Evolutionary conservation across 2,888 invertebrate genomes (phyloP), one percentile per base, ranked within the genome.

Genomic region (Diarsia dahlii): DNA sequence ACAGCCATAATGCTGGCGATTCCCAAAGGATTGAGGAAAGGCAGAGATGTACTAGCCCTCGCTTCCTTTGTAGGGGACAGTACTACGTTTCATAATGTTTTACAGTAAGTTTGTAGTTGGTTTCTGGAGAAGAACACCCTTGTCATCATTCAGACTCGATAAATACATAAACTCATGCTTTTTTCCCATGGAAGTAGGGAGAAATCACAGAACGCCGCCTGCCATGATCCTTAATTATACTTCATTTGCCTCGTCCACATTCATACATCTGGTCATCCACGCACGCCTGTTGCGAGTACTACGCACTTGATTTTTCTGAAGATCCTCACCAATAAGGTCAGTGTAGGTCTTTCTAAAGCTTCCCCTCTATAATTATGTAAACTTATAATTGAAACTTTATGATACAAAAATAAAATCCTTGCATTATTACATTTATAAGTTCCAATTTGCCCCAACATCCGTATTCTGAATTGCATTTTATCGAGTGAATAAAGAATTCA

Each of bases 401-500:
- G 8, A 20, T 1, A 23, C 13, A 62, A 64, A 77, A 46, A 63
- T 54, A 71, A 56, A 78, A 64, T 8, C n/a, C 15, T n/a, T 12
- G 34, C n/a, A 56, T 39, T 39, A 34, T 78, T 20, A 56, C 13
- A 18, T 46, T 73, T 48, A n/a, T 28, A 67, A 60, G 23, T 71
- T 65, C 9, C 62, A 77, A 76, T 74, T 76, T 48, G 46, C 20
- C 56, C 12, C 45, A n/a, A 20, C 46, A 23, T 78, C 39, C 58
- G 34, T 54, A 58, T 74, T 62, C 8, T 28, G 71, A 74, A 84
- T 80, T 73, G 60, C 63, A 74, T 75, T 74, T 72, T 73, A 82
- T 77, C 34, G 67, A 69, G 56, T 23, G 58, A 77, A 80, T 78
- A 80, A 82, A 74, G 74, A 80, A 84, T 80, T 79, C 23, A 84